A percentile compares a stretch with the other conserved stretches of the same genome.
Conservation (phyloP, 1,140 invertebrate species). For the Heliconius eleuchia region DNA sequence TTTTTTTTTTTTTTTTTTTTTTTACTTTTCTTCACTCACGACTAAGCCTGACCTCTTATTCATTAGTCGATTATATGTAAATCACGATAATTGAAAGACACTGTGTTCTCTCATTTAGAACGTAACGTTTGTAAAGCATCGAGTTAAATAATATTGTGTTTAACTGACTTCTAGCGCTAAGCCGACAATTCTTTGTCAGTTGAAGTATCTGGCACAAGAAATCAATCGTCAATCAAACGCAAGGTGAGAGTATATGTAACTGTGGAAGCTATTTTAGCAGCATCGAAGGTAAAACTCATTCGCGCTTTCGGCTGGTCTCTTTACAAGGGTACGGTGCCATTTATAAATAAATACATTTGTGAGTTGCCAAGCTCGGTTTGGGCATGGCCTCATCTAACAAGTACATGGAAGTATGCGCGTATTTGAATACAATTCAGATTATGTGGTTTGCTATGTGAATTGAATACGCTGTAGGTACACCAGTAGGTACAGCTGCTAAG, state of each 20-base stretch:
- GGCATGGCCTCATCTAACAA: slow-evolving; percentile 51
- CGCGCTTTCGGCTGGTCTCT: slow-evolving; percentile 75
- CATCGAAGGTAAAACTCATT: slow-evolving; percentile 79
- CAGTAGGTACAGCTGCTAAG: slow-evolving; percentile 43
- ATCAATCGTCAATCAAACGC: slow-evolving; percentile 81
- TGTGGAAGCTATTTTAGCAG: slow-evolving; percentile 77
- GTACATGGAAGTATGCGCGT: slow-evolving; percentile 44
- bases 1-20: too few relatives aligned
- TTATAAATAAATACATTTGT: slow-evolving; percentile 76
- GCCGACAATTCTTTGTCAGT: slow-evolving; percentile 47
- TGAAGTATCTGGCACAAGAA: slow-evolving; percentile 78
- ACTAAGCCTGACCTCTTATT: slow-evolving; percentile 2
- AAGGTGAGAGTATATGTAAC: slow-evolving; percentile 75
- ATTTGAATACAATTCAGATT: slow-evolving; percentile 52
- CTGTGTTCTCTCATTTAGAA: background rate
- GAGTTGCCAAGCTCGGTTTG: slow-evolving; percentile 66
- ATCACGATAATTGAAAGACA: slow-evolving; percentile 8
- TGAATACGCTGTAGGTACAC: slow-evolving; percentile 22
- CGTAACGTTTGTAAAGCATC: background rate
- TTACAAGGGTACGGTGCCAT: slow-evolving; percentile 71
- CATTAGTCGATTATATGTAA: slow-evolving; percentile 6
- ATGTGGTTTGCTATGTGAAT: slow-evolving; percentile 41
- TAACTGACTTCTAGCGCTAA: background rate
- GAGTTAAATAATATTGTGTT: background rate
- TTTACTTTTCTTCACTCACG: too few relatives aligned